Base-by-base conservation (phyloP, 2,113 vertebrate genomes). In the Cheilinus undulatus region DNA sequence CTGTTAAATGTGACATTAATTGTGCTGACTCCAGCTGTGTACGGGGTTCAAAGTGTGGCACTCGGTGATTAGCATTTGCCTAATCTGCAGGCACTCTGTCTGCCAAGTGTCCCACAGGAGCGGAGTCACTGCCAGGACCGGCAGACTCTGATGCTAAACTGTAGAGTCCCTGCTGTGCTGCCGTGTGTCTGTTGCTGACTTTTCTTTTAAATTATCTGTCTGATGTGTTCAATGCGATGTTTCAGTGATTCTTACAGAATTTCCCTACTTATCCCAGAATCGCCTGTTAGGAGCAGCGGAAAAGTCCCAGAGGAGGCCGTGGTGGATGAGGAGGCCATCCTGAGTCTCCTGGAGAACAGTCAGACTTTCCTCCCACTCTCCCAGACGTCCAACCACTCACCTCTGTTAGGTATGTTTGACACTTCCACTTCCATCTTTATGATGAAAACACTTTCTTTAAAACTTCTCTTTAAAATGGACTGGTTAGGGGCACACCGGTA, bases 241-340 rank as follows among this genome's bases (percentile, higher is more conserved):
- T 23, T 20, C 13, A 53, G 32, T 66, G 22, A 65, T 32, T 32
- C 49, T 79, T n/a, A 74, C 17, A 1, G 17, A 22, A 36, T 5
- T 23, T 52, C 1, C 72, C 27, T 52, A 6, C 23, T 10, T 23
- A 15, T 53, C 32, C 24, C 73, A 95, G 97, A 95, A 84, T 15
- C 42, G 7, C 74, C 49, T 3, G 68, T 19, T 64, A 89, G 68
- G 66, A 86, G 68, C 65, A 68, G 76, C 50, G 62, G 68, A 50
- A 89, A 87, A 80, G 85, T 94, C 72, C 86, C 92, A 50, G 95
- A 96, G 46, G 96, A 96, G 84, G 95, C 96, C 12, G 73, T 98
- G 62, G 95, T 99, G 85, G 96, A 99, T 78, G 97, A 99, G 91
- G 96, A 97, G 92, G 97, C 97, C 75, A 99, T 99, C 92, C 90